Percentiles rank a stretch among this genome's conserved stretches.
phyloP scores from a whole-genome alignment of 2,113 vertebrate species.

The Cyprinus carpio region DNA sequence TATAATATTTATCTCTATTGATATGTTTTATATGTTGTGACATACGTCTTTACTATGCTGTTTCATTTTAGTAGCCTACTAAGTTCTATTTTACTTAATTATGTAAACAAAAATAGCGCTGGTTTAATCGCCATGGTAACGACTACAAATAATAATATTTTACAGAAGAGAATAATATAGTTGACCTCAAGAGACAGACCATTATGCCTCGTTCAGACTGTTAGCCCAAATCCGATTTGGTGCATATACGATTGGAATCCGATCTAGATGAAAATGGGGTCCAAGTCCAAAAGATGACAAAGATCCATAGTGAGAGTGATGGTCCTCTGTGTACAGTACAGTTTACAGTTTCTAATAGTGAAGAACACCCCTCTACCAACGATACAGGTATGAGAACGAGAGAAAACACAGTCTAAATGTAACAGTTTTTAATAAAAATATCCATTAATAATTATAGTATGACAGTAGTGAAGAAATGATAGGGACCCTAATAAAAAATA shows the following conservation, averaged over 20 bases:
- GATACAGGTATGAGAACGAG: neutral
- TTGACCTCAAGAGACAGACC: neutral
- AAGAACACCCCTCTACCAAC: neutral
- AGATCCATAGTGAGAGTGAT: neutral
- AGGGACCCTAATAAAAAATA: neutral
- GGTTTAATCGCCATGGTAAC: neutral
- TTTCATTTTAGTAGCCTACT: too few species aligned
- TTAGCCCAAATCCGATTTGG: too few species aligned
- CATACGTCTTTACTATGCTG: neutral
- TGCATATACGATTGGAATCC: too few species aligned
- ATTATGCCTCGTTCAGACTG: too few species aligned
- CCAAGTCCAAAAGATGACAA: neutral
- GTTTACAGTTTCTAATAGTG: neutral
- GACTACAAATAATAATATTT: neutral
- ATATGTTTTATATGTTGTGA: neutral
- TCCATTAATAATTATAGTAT: neutral
- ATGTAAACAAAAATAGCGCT: too few species aligned
- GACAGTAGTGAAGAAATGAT: neutral
- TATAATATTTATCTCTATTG: neutral
- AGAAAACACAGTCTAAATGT: neutral
- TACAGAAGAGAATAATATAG: neutral
- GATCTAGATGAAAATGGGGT: too few species aligned
- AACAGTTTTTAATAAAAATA: slow-evolving; percentile 14
- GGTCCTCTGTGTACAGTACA: too few species aligned
- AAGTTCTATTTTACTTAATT: too few species aligned